These are phyloP conservation scores for Calycopis cecrops DNA, from an alignment of 1,140 invertebrate species.

Conservation along the genomic window DNA sequence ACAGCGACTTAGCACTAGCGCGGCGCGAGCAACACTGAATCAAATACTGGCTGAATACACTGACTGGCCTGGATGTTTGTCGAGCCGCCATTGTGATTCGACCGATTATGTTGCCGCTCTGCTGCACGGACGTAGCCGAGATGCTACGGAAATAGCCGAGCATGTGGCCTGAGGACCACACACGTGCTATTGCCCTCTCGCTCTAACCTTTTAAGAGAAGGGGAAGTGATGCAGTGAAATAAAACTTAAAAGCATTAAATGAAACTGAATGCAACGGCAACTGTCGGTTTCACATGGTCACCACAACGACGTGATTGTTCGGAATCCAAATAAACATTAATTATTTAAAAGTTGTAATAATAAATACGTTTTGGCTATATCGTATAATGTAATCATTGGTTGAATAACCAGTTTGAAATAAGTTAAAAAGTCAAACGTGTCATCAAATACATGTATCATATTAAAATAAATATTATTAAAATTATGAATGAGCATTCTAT, in stretches of 20 bases:
- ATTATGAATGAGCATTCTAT: no score
- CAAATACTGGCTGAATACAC: conserved; percentile 43
- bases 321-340: conserved; percentile 3
- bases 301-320: conserved; percentile 18
- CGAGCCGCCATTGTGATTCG: conserved; percentile 68
- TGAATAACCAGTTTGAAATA: no score
- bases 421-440: no score
- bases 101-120: conserved; percentile 65
- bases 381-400: no score
- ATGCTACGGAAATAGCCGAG: conserved; percentile 39
- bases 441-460: no score
- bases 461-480: no score
- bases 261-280: conserved; percentile 40
- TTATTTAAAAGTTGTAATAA: background rate
- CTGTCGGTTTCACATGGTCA: conserved; percentile 30
- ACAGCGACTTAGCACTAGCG: conserved; percentile 47
- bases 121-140: conserved; percentile 34
- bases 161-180: conserved; percentile 54
- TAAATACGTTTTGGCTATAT: no score
- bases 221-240: conserved; percentile 56
- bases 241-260: conserved; percentile 60
- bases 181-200: conserved; percentile 56
- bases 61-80: conserved; percentile 67
- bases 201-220: conserved; percentile 46
- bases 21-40: conserved; percentile 64